A percentile compares a stretch with the other conserved stretches of the same genome.
Evolutionary conservation across 2,888 invertebrate genomes (phyloP).

Genomic region (Diploptera punctata): DNA sequence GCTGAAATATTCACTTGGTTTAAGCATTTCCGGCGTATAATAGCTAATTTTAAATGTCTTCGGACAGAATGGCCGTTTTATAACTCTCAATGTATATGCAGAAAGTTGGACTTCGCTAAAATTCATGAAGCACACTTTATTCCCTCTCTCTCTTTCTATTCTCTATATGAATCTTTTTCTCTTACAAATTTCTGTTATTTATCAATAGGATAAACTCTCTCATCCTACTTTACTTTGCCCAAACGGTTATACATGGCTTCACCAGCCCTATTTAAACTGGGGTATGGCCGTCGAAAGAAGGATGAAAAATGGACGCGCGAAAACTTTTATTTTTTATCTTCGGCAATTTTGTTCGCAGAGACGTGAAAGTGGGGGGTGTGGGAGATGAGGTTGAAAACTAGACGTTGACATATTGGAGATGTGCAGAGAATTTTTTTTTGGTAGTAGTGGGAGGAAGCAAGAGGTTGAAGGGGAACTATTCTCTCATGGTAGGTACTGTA

Average conservation of each 20-base stretch:
- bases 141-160: background rate
- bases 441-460: background rate
- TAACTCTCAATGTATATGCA: too few relatives aligned
- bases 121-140: background rate
- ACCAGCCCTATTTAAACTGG: slow-evolving; percentile 15
- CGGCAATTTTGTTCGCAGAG: slow-evolving; percentile 24
- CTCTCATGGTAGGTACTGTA: background rate
- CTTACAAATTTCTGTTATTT: slow-evolving; percentile 1
- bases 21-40: too few relatives aligned
- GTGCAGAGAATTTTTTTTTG: slow-evolving; percentile 19
- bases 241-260: slow-evolving; percentile 13
- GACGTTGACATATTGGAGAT: slow-evolving; percentile 27
- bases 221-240: background rate
- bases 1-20: too few relatives aligned
- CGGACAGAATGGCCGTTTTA: too few relatives aligned
- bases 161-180: too few relatives aligned
- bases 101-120: too few relatives aligned
- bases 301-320: slow-evolving; percentile 25
- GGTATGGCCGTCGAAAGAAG: slow-evolving; percentile 19
- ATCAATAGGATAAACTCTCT: background rate
- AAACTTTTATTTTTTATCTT: slow-evolving; percentile 20
- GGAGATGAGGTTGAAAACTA: background rate
- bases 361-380: background rate
- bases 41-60: too few relatives aligned
- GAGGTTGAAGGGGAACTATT: slow-evolving; percentile 14